phyloP scores from a whole-genome alignment of 2,888 invertebrate species.

The Miltochrista miniata region DNA sequence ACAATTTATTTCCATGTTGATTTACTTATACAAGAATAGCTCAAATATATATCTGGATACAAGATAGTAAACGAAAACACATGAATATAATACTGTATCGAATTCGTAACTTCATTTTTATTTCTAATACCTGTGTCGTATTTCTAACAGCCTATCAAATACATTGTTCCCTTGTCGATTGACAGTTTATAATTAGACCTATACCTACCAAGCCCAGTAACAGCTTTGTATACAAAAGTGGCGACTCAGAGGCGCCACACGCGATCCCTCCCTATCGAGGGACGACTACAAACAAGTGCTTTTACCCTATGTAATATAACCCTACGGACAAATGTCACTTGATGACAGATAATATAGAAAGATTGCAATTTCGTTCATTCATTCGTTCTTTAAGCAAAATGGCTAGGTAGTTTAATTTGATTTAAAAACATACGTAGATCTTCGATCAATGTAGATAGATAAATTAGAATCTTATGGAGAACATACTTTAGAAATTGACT shows the following conservation, averaged over 20 bases:
- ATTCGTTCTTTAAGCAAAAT: slow-evolving; percentile 23
- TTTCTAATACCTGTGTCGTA: slow-evolving; percentile 9
- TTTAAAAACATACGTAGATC: too few species aligned
- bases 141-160: slow-evolving; percentile 23
- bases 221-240: slow-evolving; percentile 34
- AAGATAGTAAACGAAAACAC: too few species aligned
- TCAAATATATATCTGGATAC: too few species aligned
- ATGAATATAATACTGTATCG: too few species aligned
- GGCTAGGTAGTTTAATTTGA: background rate
- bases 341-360: slow-evolving; percentile 35
- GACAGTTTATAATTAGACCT: slow-evolving; percentile 39
- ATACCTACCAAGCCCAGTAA: slow-evolving; percentile 30
- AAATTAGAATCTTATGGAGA: too few species aligned
- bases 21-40: too few species aligned
- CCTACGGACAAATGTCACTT: slow-evolving; percentile 35
- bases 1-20: too few species aligned
- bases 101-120: too few species aligned
- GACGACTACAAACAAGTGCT: slow-evolving; percentile 30
- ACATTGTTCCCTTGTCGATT: slow-evolving; percentile 23
- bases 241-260: slow-evolving; percentile 58
- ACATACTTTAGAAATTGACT: too few species aligned
- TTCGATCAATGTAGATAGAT: too few species aligned
- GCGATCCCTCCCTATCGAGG: slow-evolving; percentile 43
- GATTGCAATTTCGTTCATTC: slow-evolving; percentile 33
- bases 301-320: slow-evolving; percentile 40